Evolutionary conservation across 2,797 vertebrate species (phyloP).

Genomic region (Diplodus puntazzo): DNA sequence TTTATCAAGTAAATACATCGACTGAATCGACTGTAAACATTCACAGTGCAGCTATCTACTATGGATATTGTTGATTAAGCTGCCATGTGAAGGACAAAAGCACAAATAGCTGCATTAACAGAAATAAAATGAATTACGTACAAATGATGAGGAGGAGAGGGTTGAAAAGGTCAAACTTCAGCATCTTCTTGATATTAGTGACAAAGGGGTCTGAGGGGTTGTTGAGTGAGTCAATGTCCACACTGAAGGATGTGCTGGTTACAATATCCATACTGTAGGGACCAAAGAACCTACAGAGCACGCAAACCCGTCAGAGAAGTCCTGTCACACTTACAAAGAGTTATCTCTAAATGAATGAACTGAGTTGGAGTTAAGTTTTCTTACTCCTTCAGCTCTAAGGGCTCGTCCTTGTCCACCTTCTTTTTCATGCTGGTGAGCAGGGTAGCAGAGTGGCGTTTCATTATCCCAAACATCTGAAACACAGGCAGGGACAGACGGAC

Average conservation of each 20-base stretch:
- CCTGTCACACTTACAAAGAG: background rate
- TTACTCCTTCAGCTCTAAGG: constrained; percentile 80
- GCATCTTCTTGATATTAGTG: constrained; percentile 85
- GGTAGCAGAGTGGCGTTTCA: constrained; percentile 78
- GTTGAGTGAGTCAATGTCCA: constrained; percentile 86
- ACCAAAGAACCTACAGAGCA: constrained; percentile 80
- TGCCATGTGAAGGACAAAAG: background rate
- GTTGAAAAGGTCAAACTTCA: constrained; percentile 77
- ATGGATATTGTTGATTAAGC: background rate
- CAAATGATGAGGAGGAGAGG: constrained; percentile 74
- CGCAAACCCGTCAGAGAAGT: constrained; percentile 9
- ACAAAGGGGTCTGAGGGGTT: constrained; percentile 87
- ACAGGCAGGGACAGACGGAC: constrained; percentile 8
- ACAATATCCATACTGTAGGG: constrained; percentile 89
- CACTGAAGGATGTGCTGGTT: constrained; percentile 86
- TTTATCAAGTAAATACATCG: background rate
- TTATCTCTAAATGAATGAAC: background rate
- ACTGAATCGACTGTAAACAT: background rate
- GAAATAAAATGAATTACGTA: constrained; percentile 46
- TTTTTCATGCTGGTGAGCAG: constrained; percentile 78
- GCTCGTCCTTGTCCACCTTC: constrained; percentile 72
- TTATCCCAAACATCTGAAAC: constrained; percentile 84
- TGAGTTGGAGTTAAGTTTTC: constrained; percentile 17
- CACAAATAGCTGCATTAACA: background rate
- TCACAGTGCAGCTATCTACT: background rate